Evolutionary conservation across 2,888 invertebrate genomes (phyloP).

Genomic region (Campoplex nolae): DNA sequence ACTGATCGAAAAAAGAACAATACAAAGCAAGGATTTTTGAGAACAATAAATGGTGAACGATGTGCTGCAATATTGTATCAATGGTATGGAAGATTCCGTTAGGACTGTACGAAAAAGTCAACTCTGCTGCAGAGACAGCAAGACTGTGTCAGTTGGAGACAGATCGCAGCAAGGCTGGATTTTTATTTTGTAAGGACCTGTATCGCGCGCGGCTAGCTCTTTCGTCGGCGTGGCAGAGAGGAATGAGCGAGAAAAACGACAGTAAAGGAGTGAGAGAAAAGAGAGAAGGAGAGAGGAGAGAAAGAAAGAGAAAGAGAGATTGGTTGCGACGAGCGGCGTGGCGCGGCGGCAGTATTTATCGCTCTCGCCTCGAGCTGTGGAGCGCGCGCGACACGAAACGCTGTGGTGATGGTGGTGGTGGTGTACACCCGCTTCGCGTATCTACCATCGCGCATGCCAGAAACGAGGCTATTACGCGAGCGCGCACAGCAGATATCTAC

Average conservation of each 20-base stretch:
- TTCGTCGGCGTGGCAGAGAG: slow-evolving; percentile 55
- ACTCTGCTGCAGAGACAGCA: neutral
- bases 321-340: slow-evolving; percentile 62
- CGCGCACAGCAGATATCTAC: slow-evolving; percentile 74
- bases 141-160: neutral
- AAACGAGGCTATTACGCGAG: slow-evolving; percentile 80
- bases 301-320: slow-evolving; percentile 31
- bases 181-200: slow-evolving; percentile 59
- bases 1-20: neutral
- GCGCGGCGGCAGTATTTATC: slow-evolving; percentile 78
- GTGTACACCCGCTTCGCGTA: slow-evolving; percentile 73
- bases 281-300: slow-evolving; percentile 13
- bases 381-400: slow-evolving; percentile 70
- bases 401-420: slow-evolving; percentile 52
- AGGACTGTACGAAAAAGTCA: neutral
- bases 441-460: slow-evolving; percentile 78
- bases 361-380: slow-evolving; percentile 73
- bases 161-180: neutral
- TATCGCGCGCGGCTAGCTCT: slow-evolving; percentile 44
- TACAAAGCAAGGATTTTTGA: neutral
- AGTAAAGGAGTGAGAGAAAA: neutral
- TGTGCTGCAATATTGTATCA: neutral
- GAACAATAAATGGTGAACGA: neutral
- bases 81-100: neutral
- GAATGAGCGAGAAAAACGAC: slow-evolving; percentile 24